Base-by-base conservation (phyloP, 1,140 invertebrate species). In the Ceratina japonica region DNA sequence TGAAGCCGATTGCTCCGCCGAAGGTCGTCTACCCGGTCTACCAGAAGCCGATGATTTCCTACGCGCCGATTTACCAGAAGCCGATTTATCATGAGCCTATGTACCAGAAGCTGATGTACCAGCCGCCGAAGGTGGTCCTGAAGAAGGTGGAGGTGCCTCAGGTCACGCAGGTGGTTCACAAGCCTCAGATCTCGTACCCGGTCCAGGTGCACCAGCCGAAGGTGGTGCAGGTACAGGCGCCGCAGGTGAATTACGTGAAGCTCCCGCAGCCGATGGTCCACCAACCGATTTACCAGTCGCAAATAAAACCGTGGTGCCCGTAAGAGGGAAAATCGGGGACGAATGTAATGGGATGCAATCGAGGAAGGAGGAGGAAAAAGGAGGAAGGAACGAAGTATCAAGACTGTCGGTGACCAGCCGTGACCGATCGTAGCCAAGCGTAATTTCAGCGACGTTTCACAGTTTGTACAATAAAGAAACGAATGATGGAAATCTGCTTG, bases 191-290 rank as follows among this genome's bases (percentile, higher is more conserved):
- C 2, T 70, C 75, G 0, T 59, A 62, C 2, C 76, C 84, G 0
- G 3, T 81, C 56, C 82, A 80, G n/a, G n/a, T n/a, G 0, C 81
- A 85, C 51, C 52, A 76, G 1, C 81, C 86, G 20, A 86, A 87
- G 13, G 75, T 82, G 62, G 27, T 87, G 0, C 73, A 87, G 12
- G 54, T 83, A 31, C 79, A 78, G 0, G 80, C 80, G 27, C 86
- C 86, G 0, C 80, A 86, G n/a, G 84, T 89, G 22, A 86, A 85
- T 18, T 89, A 88, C 37, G 79, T 86, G 7, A 87, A 90, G 49
- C 58, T 80, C 84, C 59, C 81, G 8, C 69, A 80, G 5, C 80
- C 87, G 0, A 13, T 86, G 1, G 52, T 87, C 8, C 78, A 83
- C 49, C 27, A 81, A 12, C 81, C 81, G 0, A 31, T 73, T 18